phyloP scores from a whole-genome alignment of 2,888 invertebrate genomes.

The Ceriagrion tenellum region DNA sequence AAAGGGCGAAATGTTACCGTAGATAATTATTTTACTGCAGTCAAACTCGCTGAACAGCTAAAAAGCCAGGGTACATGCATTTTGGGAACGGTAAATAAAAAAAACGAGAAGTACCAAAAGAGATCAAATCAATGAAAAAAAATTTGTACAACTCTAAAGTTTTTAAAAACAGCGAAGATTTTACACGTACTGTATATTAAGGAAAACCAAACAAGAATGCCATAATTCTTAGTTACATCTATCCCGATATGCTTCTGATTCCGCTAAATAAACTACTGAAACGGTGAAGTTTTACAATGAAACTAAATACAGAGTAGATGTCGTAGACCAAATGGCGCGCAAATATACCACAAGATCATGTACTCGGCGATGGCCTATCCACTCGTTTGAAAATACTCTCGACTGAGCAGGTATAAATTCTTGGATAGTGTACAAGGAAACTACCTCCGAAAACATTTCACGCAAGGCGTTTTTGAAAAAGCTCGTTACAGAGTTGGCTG shows the following conservation, averaged over 20 bases:
- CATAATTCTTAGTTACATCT: too few relatives aligned
- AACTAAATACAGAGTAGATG: constrained; percentile 6
- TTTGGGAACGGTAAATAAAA: background rate
- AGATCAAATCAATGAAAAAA: background rate
- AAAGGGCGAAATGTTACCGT: background rate
- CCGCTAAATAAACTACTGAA: too few relatives aligned
- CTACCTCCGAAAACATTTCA: too few relatives aligned
- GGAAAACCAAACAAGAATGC: too few relatives aligned
- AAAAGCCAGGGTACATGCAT: background rate
- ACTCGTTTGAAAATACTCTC: background rate
- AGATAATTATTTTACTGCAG: background rate
- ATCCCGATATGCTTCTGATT: too few relatives aligned
- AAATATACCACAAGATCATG: background rate
- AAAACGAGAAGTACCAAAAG: background rate
- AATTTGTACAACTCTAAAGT: background rate
- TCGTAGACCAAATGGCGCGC: constrained; percentile 25
- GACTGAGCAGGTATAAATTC: background rate
- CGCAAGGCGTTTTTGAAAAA: too few relatives aligned
- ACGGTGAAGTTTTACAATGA: constrained; percentile 6
- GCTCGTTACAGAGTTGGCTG: too few relatives aligned
- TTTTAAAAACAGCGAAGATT: background rate
- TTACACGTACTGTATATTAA: background rate
- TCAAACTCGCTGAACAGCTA: background rate
- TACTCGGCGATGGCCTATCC: constrained; percentile 13
- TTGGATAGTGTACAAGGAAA: background rate